Evolutionary conservation across 1,140 invertebrate species (phyloP).

Genomic region (Caenorhabditis briggsae): DNA sequence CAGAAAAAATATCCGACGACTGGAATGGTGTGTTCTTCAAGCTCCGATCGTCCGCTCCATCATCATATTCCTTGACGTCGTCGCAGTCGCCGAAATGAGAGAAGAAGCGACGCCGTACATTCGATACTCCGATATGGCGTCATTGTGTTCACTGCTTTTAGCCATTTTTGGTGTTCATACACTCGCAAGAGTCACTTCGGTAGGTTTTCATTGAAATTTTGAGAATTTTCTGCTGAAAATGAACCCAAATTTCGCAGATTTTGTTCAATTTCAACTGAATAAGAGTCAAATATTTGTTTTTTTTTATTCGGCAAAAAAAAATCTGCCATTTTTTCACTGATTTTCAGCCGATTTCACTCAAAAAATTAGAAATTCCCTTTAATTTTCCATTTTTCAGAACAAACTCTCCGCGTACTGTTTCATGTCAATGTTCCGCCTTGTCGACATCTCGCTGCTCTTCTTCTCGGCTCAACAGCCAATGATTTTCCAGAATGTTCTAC

Average conservation of each 20-base stretch:
- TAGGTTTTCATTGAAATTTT: background rate
- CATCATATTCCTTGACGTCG: slow-evolving; percentile 63
- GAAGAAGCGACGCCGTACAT: slow-evolving; percentile 61
- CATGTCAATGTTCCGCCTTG: slow-evolving; percentile 68
- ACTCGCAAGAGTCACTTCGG: slow-evolving; percentile 62
- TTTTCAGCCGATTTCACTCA: too few species aligned
- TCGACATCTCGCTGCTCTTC: slow-evolving; percentile 66
- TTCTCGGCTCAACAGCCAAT: slow-evolving; percentile 68
- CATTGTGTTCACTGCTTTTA: slow-evolving; percentile 64
- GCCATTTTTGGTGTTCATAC: slow-evolving; percentile 68
- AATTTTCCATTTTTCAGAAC: slow-evolving; percentile 60
- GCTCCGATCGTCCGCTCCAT: slow-evolving; percentile 64
- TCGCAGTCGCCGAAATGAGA: slow-evolving; percentile 65
- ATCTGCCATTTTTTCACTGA: too few species aligned
- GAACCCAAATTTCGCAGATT: background rate
- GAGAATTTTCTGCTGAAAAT: background rate
- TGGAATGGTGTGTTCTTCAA: slow-evolving; percentile 67
- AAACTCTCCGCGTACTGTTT: slow-evolving; percentile 66
- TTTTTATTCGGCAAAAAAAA: too few species aligned
- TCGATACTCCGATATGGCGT: slow-evolving; percentile 62
- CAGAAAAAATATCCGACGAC: slow-evolving; percentile 64
- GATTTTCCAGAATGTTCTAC: slow-evolving; percentile 66
- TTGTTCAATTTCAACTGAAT: background rate
- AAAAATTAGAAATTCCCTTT: too few species aligned
- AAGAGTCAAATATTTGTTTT: background rate